Percentiles rank a stretch among this genome's conserved stretches.
These are phyloP conservation scores for Melieria picta DNA, from an alignment of 2,888 invertebrate species.

Conservation along the genomic window DNA sequence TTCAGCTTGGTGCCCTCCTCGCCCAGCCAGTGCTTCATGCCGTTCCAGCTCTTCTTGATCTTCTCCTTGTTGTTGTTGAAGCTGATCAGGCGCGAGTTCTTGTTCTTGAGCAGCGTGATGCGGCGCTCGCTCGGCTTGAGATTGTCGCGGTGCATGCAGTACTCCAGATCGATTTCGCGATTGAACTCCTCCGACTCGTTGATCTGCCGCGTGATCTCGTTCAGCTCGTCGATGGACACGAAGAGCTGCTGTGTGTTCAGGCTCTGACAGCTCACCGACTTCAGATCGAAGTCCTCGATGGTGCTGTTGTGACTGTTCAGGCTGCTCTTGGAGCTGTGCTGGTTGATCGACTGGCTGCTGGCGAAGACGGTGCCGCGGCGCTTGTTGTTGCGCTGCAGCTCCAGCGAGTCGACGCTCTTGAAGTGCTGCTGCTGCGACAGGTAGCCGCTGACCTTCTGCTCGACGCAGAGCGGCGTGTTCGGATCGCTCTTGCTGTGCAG, in stretches of 20 bases:
- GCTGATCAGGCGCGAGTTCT: slow-evolving; percentile 60
- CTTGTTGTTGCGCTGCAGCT: slow-evolving; percentile 42
- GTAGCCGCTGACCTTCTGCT: slow-evolving; percentile 45
- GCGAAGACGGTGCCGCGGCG: slow-evolving; percentile 47
- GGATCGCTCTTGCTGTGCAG: slow-evolving; percentile 53
- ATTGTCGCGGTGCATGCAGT: slow-evolving; percentile 65
- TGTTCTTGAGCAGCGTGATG: slow-evolving; percentile 64
- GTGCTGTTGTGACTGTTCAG: slow-evolving; percentile 52
- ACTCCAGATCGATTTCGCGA: slow-evolving; percentile 63
- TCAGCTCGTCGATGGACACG: slow-evolving; percentile 65
- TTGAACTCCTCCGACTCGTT: slow-evolving; percentile 64
- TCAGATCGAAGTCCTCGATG: slow-evolving; percentile 62
- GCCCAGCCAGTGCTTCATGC: slow-evolving; percentile 65
- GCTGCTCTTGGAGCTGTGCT: slow-evolving; percentile 56
- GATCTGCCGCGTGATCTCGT: slow-evolving; percentile 64
- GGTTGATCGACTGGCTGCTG: slow-evolving; percentile 48
- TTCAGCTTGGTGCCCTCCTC: slow-evolving; percentile 62
- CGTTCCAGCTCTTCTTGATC: slow-evolving; percentile 64
- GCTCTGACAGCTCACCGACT: slow-evolving; percentile 65
- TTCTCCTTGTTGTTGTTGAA: slow-evolving; percentile 64
- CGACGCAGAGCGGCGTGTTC: slow-evolving; percentile 51
- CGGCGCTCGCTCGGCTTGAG: slow-evolving; percentile 63
- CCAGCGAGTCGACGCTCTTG: slow-evolving; percentile 60
- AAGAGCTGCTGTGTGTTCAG: slow-evolving; percentile 62
- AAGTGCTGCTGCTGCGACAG: slow-evolving; percentile 51